Base-by-base conservation (phyloP, 1,140 invertebrate genomes). In the Ostrea denselamellosa region DNA sequence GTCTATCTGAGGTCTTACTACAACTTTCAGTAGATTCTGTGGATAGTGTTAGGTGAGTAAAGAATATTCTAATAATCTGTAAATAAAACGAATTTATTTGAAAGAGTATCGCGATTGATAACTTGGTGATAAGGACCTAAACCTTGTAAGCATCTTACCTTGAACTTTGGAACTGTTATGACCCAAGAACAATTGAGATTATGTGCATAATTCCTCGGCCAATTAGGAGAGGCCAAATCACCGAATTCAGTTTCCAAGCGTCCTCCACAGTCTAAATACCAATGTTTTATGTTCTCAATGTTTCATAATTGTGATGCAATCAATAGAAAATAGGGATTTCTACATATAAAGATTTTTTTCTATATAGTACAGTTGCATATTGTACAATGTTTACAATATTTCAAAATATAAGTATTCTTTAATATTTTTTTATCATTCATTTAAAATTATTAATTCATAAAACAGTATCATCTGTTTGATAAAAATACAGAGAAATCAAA, bases 171-270 rank as follows among this genome's bases (percentile, higher is more conserved):
- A 12, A 85, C 85, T 19, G 17, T 65, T 5, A 93, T 90, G 0
- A 89, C 90, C 92, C 92, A 93, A 12, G 83, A 62, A 88, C 92
- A 93, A 65, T 86, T 85, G 9, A 89, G 85, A 12, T 85, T 83
- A 34, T 90, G 89, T 9, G 89, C 82, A 85, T 93, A 93, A 71
- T 90, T 89, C 10, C 90, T 88, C 19, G 92, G 92, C 92, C 92
- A 93, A 54, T 88, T 88, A 52, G 92, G 92, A 0, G 91, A 91
- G 53, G 92, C 91, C n/a, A 93, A 88, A 83, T 92, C 88, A 14
- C 92, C 92, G n/a, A 89, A 86, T 58, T 92, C 90, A 0, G 88
- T 83, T 14, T 62, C 90, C 28, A 92, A 68, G 2, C 90, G 52
- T 25, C 90, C 90, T 14, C 88, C 89, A 88, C 92, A 93, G 28